These are phyloP conservation scores for Phasianus colchicus DNA, from an alignment of 2,113 vertebrate species.

Conservation along the genomic window DNA sequence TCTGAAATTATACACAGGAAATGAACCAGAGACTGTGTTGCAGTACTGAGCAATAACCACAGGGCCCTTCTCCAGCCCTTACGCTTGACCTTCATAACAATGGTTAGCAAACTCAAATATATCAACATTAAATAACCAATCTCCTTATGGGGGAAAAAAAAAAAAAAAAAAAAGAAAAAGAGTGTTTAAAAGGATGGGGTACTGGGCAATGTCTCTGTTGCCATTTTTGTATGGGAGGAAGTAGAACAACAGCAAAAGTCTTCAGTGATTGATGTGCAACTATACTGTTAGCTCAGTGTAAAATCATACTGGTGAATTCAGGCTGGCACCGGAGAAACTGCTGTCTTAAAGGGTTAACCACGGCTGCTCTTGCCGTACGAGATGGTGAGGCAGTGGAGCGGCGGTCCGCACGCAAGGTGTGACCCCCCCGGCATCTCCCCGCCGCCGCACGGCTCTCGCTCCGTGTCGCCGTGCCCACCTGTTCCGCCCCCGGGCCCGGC, in stretches of 20 bases:
- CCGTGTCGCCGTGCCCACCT: constrained; percentile 1
- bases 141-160: background rate
- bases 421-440: background rate
- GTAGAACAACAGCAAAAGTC: background rate
- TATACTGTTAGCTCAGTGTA: background rate
- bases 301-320: background rate
- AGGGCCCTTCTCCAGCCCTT: background rate
- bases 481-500: background rate
- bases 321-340: background rate
- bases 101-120: background rate
- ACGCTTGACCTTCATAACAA: background rate
- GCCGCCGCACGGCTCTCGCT: background rate
- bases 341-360: background rate
- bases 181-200: fast-evolving
- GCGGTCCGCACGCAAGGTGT: background rate
- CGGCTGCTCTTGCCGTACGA: background rate
- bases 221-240: background rate
- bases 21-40: background rate
- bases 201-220: background rate
- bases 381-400: background rate
- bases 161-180: background rate
- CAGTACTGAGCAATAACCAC: background rate
- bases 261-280: background rate
- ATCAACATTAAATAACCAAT: background rate
- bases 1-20: background rate